Conservation (phyloP, 2,113 vertebrate genomes). For the Thymallus thymallus region DNA sequence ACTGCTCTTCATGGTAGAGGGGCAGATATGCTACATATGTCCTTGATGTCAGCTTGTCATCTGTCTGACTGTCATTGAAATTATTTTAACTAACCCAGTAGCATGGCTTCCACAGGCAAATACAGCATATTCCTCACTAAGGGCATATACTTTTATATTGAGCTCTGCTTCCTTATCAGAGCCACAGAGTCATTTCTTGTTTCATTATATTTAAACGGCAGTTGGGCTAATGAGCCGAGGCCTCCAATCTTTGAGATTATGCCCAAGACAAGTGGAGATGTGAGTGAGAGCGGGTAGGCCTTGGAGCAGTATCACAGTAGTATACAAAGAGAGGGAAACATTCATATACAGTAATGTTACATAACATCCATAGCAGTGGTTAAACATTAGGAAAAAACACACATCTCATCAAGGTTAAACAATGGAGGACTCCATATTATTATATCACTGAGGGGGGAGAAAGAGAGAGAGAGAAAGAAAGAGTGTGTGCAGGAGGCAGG, state of each 20-base stretch:
- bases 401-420: not conserved
- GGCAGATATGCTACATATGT: not conserved
- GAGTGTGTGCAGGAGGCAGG: not conserved
- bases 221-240: conserved; percentile 25
- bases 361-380: not conserved
- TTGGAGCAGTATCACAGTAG: not conserved
- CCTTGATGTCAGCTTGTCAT: not conserved
- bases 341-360: not conserved
- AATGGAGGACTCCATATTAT: not conserved
- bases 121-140: not conserved
- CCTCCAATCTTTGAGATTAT: conserved; percentile 6
- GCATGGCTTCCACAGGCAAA: not conserved
- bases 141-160: not conserved
- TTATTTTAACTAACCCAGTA: not conserved
- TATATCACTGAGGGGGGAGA: not conserved
- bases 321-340: not conserved
- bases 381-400: not conserved
- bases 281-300: not conserved
- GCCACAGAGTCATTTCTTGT: conserved; percentile 31
- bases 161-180: conserved; percentile 20
- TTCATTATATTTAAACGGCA: conserved; percentile 40
- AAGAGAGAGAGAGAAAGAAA: not conserved
- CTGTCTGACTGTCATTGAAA: not conserved
- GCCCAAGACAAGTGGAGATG: not conserved
- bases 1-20: not conserved